These are phyloP conservation scores for Cosmorhoe ocellata DNA, from an alignment of 2,888 invertebrate genomes.

Conservation along the genomic window DNA sequence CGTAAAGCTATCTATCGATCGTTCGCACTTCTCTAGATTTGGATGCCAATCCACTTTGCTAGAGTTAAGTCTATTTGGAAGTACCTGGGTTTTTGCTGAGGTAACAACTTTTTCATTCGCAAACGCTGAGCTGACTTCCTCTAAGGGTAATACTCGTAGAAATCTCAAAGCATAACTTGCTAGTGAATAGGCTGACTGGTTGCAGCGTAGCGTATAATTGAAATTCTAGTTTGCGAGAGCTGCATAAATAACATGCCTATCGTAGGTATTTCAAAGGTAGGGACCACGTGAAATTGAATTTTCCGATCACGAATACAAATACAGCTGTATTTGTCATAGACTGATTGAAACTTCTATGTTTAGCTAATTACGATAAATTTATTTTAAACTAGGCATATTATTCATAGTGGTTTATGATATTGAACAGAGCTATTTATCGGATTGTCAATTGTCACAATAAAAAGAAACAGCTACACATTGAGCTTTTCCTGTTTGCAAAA, in stretches of 20 bases:
- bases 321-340: constrained; percentile 8
- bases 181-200: constrained; percentile 26
- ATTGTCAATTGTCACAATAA: too few species aligned
- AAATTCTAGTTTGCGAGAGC: constrained; percentile 26
- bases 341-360: constrained; percentile 1
- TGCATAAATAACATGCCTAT: constrained; percentile 22
- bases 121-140: constrained; percentile 13
- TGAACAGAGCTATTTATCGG: too few species aligned
- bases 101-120: constrained; percentile 12
- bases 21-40: constrained; percentile 36
- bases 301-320: constrained; percentile 17
- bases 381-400: too few species aligned
- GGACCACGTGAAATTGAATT: constrained; percentile 23
- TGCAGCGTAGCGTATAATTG: constrained; percentile 31
- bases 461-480: not conserved
- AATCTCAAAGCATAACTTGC: constrained; percentile 22
- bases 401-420: too few species aligned
- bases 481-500: constrained; percentile 16
- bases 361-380: too few species aligned
- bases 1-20: constrained; percentile 44
- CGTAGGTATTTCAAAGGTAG: constrained; percentile 11
- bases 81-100: constrained; percentile 27
- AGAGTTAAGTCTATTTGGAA: constrained; percentile 35
- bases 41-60: constrained; percentile 35
- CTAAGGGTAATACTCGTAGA: constrained; percentile 30